Evolutionary conservation across 2,888 invertebrate genomes (phyloP).

Genomic region (Yponomeuta malinellus): DNA sequence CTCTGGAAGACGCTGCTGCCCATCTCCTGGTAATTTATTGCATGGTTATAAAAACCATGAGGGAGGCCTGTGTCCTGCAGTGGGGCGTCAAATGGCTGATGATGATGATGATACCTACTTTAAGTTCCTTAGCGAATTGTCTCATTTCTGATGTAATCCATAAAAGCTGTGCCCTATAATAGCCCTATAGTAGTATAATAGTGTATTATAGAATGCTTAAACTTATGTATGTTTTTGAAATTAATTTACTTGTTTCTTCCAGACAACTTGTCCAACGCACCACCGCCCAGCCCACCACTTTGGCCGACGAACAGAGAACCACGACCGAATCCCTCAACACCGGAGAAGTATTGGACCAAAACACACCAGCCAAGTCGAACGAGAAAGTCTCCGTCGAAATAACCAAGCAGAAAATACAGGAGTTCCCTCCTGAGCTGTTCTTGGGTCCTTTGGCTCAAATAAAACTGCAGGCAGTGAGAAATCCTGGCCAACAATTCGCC

Average conservation of each 20-base stretch:
- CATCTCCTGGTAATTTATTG: too few species aligned
- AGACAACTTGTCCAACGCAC: conserved; percentile 36
- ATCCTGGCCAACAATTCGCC: conserved; percentile 43
- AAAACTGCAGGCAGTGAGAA: conserved; percentile 7
- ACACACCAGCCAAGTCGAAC: conserved; percentile 30
- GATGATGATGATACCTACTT: too few species aligned
- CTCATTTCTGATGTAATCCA: too few species aligned
- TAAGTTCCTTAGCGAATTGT: too few species aligned
- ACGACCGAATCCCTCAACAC: conserved; percentile 52
- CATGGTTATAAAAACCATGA: too few species aligned
- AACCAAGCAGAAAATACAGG: conserved; percentile 56
- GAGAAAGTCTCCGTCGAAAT: conserved; percentile 55
- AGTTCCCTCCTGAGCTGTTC: conserved; percentile 59
- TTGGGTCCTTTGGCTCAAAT: conserved; percentile 54
- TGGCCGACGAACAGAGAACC: conserved; percentile 31
- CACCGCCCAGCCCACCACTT: conserved; percentile 32
- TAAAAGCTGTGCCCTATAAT: too few species aligned
- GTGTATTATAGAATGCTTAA: too few species aligned
- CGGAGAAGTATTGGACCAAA: conserved; percentile 38
- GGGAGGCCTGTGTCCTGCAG: too few species aligned
- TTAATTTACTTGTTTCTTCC: conserved; percentile 19
- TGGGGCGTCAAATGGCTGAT: too few species aligned
- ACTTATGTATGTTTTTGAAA: not conserved
- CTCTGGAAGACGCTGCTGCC: too few species aligned
- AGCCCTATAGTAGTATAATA: too few species aligned